Evolutionary conservation across 2,888 invertebrate genomes (phyloP), one percentile per base, ranked within the genome.

Genomic region (Embidobia sp.): DNA sequence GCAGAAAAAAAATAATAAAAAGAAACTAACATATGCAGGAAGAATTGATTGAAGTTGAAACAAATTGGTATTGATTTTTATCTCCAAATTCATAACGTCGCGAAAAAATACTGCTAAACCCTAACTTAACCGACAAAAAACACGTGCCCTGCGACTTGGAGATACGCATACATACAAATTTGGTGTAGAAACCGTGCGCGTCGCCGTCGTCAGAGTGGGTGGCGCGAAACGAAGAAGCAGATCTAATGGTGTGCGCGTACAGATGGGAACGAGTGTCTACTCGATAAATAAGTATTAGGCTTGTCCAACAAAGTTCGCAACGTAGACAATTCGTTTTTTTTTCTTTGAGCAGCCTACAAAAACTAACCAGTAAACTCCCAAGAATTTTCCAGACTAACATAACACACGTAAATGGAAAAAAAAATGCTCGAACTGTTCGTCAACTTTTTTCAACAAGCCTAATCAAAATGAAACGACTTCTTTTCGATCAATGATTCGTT

Each of bases 101-200:
- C 3, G n/a, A 22, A 40, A 55, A 57, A 57, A 57, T 57, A 57
- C 44, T 57, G 57, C 31, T 33, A 59, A 44, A 22, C 35, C 26
- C n/a, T 42, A 59, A 59, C 26, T 46, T 46, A 59, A 33, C 31
- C 7, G 5, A 37, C 7, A 19, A 10, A 27, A 55, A 55, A 40
- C 15, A 22, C 22, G 6, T 22, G 22, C 3, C 22, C 11, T 33
- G 8, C 13, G 7, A 33, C 13, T 11, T 33, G 8, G 18, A 40
- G 15, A 7, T 3, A 13, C 46, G 10, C 46, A n/a, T 27, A 18
- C 16, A 8, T 18, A 27, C 8, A 46, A 35, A 35, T 11, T 10
- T 5, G 11, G 7, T 35, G 7, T 35, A 35, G 11, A 13, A 35
- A 35, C 22, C 22, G 3, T 22, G 3, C 22, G 22, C 22, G 3